These are phyloP conservation scores for Australoheros scitulus DNA, from an alignment of 2,113 vertebrate species.

Conservation along the genomic window DNA sequence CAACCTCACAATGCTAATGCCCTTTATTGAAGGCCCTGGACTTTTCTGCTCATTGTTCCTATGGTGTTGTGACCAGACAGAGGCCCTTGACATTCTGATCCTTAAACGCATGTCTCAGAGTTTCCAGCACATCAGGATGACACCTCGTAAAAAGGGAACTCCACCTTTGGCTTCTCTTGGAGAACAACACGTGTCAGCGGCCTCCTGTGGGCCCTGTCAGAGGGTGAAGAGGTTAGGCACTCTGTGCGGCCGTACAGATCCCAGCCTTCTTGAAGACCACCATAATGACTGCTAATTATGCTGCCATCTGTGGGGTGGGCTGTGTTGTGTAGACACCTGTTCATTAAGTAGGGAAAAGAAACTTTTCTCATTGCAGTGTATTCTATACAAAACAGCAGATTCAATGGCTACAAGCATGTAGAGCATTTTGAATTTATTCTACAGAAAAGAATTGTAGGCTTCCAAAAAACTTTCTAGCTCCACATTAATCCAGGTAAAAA, in stretches of 20 bases:
- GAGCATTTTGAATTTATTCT: constrained; percentile 1
- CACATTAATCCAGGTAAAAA: constrained; percentile 33
- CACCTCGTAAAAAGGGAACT: constrained; percentile 75
- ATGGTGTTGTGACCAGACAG: constrained; percentile 51
- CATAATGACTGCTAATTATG: constrained; percentile 83
- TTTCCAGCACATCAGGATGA: constrained; percentile 77
- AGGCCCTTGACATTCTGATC: constrained; percentile 75
- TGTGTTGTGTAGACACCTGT: constrained; percentile 84
- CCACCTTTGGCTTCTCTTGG: constrained; percentile 69
- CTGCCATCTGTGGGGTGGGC: constrained; percentile 79
- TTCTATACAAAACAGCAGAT: constrained; percentile 38
- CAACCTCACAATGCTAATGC: constrained; percentile 20
- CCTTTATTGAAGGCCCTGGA: constrained; percentile 35
- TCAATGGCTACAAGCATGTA: constrained; percentile 15
- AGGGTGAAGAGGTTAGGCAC: constrained; percentile 79
- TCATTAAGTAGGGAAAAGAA: constrained; percentile 75
- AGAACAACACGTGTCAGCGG: constrained; percentile 78
- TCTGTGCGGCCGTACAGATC: constrained; percentile 73
- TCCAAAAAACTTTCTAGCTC: constrained; percentile 15
- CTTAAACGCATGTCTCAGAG: constrained; percentile 73
- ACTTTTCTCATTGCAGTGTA: constrained; percentile 54
- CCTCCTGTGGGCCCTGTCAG: constrained; percentile 71
- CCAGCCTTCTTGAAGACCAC: constrained; percentile 72
- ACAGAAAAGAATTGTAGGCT: neutral
- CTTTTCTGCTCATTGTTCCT: constrained; percentile 54